Base-by-base conservation (phyloP, 30 jellyfish, hydroid and myxozoan species). In the Turritopsis rubra region DNA sequence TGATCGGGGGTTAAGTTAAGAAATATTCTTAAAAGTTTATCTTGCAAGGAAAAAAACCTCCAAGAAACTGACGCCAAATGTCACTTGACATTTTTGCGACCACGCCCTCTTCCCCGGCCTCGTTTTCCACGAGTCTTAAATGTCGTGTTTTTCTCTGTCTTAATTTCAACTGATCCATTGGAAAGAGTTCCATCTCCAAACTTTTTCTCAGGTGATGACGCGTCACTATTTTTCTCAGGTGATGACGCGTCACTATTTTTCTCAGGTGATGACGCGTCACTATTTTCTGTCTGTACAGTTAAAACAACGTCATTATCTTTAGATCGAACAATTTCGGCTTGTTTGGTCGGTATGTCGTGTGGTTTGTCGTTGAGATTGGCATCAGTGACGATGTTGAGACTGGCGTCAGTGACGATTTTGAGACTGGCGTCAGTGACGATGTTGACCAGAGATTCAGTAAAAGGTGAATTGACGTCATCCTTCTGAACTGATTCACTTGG, bases 51-150 rank as follows among this genome's bases (percentile, higher is more conserved):
- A 41, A 41, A 41, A 41, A 41, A 41, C 5, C 60, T 41, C 13
- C 60, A 41, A 41, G 30, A 68, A 68, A 23, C 30, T 68, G 19
- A 60, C 19, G 21, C 73, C 30, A 1, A 23, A 22, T 16, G 16
- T 68, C 30, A 68, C 8, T 68, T 60, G 22, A 23, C 73, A 21
- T 60, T 68, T 19, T 68, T 68, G 16, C 77, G 77, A 68, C 77
- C 77, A 68, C 77, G 77, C 8, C 77, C 77, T 27, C 77, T 23
- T 27, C 77, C 77, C 77, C 77, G 77, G 9, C 77, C 77, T 68
- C 77, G 28, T 68, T 68, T 68, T 68, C 77, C 77, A 7, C 77
- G 77, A 68, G 31, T 27, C 77, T 27, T 27, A 68, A 17, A 8
- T 19, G 31, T 17, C 21, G 77, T 8, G 8, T 68, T 68, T 7